A percentile compares a stretch with the other conserved stretches of the same genome.
Evolutionary conservation across 2,888 invertebrate species (phyloP).

Genomic region (Eupithecia centaureata): DNA sequence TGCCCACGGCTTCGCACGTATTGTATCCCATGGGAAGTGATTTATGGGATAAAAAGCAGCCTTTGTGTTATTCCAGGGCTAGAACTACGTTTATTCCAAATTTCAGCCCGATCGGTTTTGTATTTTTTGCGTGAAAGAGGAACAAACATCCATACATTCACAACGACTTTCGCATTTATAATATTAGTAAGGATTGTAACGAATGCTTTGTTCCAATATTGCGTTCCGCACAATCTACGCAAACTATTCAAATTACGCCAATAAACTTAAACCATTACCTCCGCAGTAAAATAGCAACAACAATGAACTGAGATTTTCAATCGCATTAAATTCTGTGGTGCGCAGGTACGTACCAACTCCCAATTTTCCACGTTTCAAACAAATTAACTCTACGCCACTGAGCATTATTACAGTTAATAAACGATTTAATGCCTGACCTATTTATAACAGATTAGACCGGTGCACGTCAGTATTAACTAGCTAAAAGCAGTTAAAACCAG

Average conservation of each 20-base stretch:
- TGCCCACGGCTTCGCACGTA: too few species aligned
- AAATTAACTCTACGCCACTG: conserved; percentile 60
- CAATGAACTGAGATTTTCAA: conserved; percentile 46
- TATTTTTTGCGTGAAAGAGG: too few species aligned
- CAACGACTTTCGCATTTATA: too few species aligned
- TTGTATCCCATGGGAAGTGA: too few species aligned
- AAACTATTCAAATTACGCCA: conserved; percentile 20
- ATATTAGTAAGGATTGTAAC: background rate
- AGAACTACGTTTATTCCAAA: too few species aligned
- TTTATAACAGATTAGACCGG: conserved; percentile 59
- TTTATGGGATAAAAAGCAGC: too few species aligned
- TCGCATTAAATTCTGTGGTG: conserved; percentile 51
- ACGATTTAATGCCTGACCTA: conserved; percentile 62
- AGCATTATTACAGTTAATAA: conserved; percentile 64
- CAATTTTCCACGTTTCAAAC: conserved; percentile 61
- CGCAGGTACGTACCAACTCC: conserved; percentile 49
- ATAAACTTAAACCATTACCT: conserved; percentile 26
- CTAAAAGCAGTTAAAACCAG: conserved; percentile 37
- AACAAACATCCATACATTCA: too few species aligned
- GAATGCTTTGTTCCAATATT: conserved; percentile 5
- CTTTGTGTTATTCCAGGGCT: too few species aligned
- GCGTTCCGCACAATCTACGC: conserved; percentile 1
- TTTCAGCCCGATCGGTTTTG: too few species aligned
- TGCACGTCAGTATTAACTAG: conserved; percentile 52
- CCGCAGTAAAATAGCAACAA: conserved; percentile 33